Conservation (phyloP, 2,888 invertebrate genomes). For the Calliphora vomitoria region DNA sequence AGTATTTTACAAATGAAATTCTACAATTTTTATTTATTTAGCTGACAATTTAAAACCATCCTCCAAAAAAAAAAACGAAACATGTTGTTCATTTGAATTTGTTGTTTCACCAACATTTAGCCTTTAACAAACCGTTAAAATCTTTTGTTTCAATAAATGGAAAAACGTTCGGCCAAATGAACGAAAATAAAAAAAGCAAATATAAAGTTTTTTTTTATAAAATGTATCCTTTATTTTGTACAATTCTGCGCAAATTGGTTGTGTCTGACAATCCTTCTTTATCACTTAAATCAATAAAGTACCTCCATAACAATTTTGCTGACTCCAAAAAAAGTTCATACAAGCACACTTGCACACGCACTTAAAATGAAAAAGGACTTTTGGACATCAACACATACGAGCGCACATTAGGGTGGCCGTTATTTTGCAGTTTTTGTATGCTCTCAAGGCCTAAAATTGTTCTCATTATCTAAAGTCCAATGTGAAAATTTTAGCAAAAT, state of each 20-base stretch:
- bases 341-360: not conserved
- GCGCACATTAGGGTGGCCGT: not conserved
- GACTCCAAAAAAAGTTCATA: conserved; percentile 46
- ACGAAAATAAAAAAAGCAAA: conserved; percentile 16
- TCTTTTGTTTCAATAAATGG: conserved; percentile 70
- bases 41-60: conserved; percentile 35
- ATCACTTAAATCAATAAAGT: conserved; percentile 73
- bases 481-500: too few species aligned
- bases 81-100: conserved; percentile 43
- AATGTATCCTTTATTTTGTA: conserved; percentile 57
- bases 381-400: not conserved
- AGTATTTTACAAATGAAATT: conserved; percentile 25
- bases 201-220: conserved; percentile 22
- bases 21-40: conserved; percentile 32
- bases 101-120: conserved; percentile 49
- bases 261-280: conserved; percentile 72
- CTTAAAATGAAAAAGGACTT: not conserved
- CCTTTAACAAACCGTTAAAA: conserved; percentile 68
- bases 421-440: too few species aligned
- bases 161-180: conserved; percentile 48
- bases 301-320: conserved; percentile 68
- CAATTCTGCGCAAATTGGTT: conserved; percentile 69
- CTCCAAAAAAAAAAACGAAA: not conserved
- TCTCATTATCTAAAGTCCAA: too few species aligned
- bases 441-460: too few species aligned